Percentiles rank a stretch among this genome's conserved stretches.
Conservation (phyloP, 2,113 vertebrate genomes). For the Passer domesticus region DNA sequence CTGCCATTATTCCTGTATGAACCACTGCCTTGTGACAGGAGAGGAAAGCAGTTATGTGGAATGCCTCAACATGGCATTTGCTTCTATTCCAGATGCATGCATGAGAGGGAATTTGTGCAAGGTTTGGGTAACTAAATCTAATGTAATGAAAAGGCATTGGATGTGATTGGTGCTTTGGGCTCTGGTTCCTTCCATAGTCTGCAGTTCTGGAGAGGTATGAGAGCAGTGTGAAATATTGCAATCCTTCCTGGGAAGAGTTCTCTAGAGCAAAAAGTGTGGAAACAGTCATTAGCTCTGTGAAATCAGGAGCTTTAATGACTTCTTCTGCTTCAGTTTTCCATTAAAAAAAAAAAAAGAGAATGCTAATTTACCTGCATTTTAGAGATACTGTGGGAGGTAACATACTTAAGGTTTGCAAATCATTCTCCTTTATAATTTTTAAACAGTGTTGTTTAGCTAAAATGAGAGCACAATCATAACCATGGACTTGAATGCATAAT, state of each 20-base stretch:
- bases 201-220: not conserved
- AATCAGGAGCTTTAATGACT: not conserved
- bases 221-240: not conserved
- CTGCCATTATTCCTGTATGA: not conserved
- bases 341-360: not conserved
- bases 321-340: not conserved
- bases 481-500: not conserved
- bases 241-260: too few species aligned
- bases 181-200: not conserved
- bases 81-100: not conserved
- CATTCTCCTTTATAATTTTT: not conserved
- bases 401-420: not conserved
- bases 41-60: not conserved
- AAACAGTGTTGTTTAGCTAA: not conserved
- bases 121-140: not conserved
- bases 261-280: not conserved
- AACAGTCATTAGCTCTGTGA: not conserved
- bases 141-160: not conserved
- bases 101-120: not conserved
- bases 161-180: not conserved
- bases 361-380: not conserved
- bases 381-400: not conserved
- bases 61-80: not conserved
- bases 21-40: not conserved
- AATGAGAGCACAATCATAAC: not conserved